A percentile compares a stretch with the other conserved stretches of the same genome.
phyloP scores from a whole-genome alignment of 92 coral and sea anemone genomes.

The Muricea muricata region DNA sequence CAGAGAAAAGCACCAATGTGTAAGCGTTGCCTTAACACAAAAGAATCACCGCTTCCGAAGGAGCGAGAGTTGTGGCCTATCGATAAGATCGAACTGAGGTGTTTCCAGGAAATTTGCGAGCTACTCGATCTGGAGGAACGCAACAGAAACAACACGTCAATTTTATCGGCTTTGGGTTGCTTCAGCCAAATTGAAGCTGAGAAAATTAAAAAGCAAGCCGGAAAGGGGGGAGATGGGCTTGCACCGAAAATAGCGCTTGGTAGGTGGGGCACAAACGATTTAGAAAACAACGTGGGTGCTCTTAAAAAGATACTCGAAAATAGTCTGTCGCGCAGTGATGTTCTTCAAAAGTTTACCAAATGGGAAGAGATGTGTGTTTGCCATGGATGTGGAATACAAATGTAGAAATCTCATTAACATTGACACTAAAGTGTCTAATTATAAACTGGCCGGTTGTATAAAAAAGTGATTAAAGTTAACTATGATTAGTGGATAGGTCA shows the following conservation, averaged over 20 bases:
- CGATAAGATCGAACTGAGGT: neutral
- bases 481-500: no score
- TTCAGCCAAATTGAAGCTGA: neutral
- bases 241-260: neutral
- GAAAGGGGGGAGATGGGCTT: neutral
- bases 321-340: neutral
- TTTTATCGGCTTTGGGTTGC: neutral
- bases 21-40: no score
- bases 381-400: conserved; percentile 8
- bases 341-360: neutral
- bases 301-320: neutral
- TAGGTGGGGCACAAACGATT: neutral
- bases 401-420: neutral
- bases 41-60: neutral
- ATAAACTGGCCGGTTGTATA: neutral
- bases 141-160: neutral
- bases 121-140: neutral
- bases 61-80: neutral
- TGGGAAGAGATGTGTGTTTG: neutral
- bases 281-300: neutral
- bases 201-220: neutral
- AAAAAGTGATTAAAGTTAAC: neutral
- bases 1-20: no score
- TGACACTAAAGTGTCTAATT: neutral
- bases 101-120: neutral